Evolutionary conservation across 2,797 vertebrate genomes (phyloP).

Genomic region (Petrocephalus sullivani): DNA sequence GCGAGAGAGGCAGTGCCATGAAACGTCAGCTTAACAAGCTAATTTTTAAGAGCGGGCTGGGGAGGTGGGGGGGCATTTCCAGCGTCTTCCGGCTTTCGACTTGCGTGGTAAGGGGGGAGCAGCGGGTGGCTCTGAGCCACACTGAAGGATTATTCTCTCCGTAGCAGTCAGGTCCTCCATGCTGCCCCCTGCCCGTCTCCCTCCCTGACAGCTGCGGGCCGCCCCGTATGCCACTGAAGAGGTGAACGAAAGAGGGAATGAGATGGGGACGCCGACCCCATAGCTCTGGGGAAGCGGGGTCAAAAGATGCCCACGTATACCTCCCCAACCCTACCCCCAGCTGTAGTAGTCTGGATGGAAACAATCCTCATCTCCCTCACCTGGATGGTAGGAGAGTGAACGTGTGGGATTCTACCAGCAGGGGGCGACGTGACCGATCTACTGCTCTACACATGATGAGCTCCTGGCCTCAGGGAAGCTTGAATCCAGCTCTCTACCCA

Average conservation of each 20-base stretch:
- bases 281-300: not conserved
- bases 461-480: not conserved
- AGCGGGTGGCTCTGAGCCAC: conserved; percentile 10
- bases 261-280: not conserved
- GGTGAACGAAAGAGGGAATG: no score
- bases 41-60: conserved; percentile 9
- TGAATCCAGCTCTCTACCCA: not conserved
- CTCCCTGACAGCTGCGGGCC: conserved; percentile 54
- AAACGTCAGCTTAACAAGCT: conserved; percentile 22
- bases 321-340: not conserved
- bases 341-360: not conserved
- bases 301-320: not conserved
- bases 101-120: conserved; percentile 25
- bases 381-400: not conserved
- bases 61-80: conserved; percentile 8
- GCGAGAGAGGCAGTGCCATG: not conserved
- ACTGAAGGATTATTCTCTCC: conserved; percentile 65
- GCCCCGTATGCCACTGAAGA: not conserved
- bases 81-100: conserved; percentile 20
- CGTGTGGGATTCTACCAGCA: not conserved
- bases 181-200: conserved; percentile 49
- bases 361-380: not conserved
- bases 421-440: not conserved
- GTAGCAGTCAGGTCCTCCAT: conserved; percentile 66
- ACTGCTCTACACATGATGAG: not conserved